Evolutionary conservation across 2,888 invertebrate species (phyloP).

Genomic region (Ochropleura leucogaster): DNA sequence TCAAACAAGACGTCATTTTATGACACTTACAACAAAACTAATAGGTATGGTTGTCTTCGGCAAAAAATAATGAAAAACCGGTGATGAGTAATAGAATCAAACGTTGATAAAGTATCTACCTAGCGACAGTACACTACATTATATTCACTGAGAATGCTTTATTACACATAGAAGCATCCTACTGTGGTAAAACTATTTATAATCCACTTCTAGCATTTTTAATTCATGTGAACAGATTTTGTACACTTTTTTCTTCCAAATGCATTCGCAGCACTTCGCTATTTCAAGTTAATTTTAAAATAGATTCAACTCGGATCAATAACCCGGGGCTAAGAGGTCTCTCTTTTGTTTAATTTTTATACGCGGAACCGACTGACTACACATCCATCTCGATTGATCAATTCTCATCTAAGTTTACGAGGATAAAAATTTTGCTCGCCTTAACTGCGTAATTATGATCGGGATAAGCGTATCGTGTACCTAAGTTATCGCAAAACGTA

Average conservation of each 20-base stretch:
- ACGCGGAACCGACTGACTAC: conserved; percentile 58
- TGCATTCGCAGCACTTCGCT: conserved; percentile 66
- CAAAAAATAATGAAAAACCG: conserved; percentile 62
- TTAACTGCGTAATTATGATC: conserved; percentile 38
- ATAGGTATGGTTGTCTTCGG: conserved; percentile 23
- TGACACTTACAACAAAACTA: conserved; percentile 56
- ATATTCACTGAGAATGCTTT: conserved; percentile 41
- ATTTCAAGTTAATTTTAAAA: conserved; percentile 80
- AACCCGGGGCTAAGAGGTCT: conserved; percentile 76
- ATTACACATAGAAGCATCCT: conserved; percentile 32
- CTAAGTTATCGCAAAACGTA: conserved; percentile 38
- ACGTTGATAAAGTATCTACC: conserved; percentile 54
- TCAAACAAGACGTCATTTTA: conserved; percentile 43
- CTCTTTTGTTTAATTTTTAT: conserved; percentile 75
- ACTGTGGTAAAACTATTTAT: conserved; percentile 54
- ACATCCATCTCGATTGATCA: conserved; percentile 47
- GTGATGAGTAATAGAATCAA: conserved; percentile 65
- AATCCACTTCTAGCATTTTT: conserved; percentile 40
- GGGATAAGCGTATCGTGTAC: conserved; percentile 27
- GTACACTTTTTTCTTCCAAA: conserved; percentile 46
- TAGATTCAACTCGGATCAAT: conserved; percentile 84
- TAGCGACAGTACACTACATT: conserved; percentile 23
- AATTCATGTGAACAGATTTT: conserved; percentile 50
- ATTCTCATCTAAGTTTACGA: conserved; percentile 37
- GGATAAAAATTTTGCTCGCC: conserved; percentile 41